Conservation (phyloP, 2,113 vertebrate species). For the Hemibates koningsi region DNA sequence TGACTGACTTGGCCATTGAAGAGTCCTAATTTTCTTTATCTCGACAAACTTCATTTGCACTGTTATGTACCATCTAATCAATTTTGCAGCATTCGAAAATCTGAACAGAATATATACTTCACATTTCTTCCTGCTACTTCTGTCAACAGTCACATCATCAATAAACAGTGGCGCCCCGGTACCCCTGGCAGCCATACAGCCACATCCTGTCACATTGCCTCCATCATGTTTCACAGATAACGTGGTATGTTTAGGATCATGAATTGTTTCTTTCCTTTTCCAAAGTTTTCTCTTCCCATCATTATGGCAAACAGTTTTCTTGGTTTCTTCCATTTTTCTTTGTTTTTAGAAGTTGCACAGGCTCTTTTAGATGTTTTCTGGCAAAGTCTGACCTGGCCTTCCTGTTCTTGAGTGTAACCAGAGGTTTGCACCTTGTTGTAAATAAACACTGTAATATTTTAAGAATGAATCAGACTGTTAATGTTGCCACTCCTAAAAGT, state of each 20-base stretch:
- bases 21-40: neutral
- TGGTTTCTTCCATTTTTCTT: neutral
- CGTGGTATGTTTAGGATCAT: neutral
- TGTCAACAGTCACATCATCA: neutral
- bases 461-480: neutral
- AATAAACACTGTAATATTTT: neutral
- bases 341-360: neutral
- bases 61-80: neutral
- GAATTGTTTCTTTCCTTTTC: neutral
- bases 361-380: neutral
- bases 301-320: neutral
- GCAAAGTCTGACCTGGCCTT: neutral
- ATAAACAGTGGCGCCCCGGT: neutral
- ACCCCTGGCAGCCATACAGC: neutral
- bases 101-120: neutral
- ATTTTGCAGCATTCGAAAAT: neutral
- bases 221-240: neutral
- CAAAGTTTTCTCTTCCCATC: neutral
- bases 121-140: neutral
- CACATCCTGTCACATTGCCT: neutral
- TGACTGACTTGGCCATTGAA: neutral
- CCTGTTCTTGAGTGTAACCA: neutral
- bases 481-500: neutral
- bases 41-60: neutral
- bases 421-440: neutral